These are phyloP conservation scores for Acipenser transmontanus DNA, from an alignment of 2,797 vertebrate genomes.

Conservation along the genomic window DNA sequence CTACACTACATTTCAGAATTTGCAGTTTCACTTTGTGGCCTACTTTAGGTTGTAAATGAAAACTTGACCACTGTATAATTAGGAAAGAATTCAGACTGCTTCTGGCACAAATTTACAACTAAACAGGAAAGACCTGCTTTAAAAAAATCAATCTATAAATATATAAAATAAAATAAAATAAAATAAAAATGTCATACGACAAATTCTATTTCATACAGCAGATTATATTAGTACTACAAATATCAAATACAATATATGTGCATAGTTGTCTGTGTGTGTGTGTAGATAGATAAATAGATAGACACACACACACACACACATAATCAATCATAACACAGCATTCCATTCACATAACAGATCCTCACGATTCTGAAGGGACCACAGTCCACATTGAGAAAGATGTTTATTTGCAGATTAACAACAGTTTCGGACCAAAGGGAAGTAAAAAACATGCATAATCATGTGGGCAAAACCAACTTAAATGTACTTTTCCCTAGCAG, in stretches of 20 bases:
- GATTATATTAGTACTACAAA: no score
- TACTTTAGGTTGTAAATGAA: slow-evolving; percentile 17
- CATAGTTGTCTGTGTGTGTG: background rate
- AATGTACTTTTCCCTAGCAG: no score
- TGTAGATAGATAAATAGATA: slow-evolving; percentile 5
- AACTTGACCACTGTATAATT: slow-evolving; percentile 28
- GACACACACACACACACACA: background rate
- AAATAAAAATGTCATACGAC: background rate
- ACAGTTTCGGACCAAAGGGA: no score
- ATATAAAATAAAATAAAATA: background rate
- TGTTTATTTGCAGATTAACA: no score
- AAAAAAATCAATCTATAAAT: slow-evolving; percentile 1
- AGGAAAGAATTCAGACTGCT: slow-evolving; percentile 28
- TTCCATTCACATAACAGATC: background rate
- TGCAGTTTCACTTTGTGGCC: slow-evolving; percentile 4
- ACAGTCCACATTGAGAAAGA: no score
- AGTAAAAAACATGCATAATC: no score
- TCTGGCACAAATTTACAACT: slow-evolving; percentile 23
- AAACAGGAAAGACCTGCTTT: slow-evolving; percentile 3
- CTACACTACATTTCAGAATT: slow-evolving; percentile 22
- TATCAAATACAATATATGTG: no score
- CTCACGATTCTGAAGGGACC: background rate
- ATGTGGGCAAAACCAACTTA: no score
- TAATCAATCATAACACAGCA: background rate
- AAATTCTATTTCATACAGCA: background rate